Evolutionary conservation across 2,888 invertebrate genomes (phyloP).

Genomic region (Hoplodrina blanda): DNA sequence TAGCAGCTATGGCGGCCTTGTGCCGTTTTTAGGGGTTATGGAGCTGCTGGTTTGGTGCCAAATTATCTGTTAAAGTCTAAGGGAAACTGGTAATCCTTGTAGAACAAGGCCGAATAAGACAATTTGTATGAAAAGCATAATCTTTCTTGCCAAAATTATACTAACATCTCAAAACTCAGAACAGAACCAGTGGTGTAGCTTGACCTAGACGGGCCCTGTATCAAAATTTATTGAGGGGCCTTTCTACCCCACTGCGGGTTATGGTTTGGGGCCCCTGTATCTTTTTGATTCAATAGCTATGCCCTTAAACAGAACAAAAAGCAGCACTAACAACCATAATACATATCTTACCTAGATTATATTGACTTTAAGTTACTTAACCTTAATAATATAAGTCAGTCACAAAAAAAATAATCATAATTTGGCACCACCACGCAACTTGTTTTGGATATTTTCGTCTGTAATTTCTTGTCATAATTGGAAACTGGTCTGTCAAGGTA

Average conservation of each 20-base stretch:
- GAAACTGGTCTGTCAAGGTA: conserved; percentile 37
- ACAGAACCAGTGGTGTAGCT: too few species aligned
- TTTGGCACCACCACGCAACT: neutral
- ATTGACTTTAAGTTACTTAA: neutral
- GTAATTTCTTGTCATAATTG: conserved; percentile 43
- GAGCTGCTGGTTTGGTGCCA: conserved; percentile 52
- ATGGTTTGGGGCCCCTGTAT: too few species aligned
- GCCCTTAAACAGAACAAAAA: neutral
- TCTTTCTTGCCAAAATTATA: neutral
- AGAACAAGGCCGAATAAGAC: neutral
- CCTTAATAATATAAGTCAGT: neutral
- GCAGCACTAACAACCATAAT: neutral
- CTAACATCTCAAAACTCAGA: too few species aligned
- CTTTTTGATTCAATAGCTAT: too few species aligned
- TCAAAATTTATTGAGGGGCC: too few species aligned
- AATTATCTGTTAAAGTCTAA: conserved; percentile 13
- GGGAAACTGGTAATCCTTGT: conserved; percentile 8
- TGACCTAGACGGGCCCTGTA: too few species aligned
- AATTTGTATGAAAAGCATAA: neutral
- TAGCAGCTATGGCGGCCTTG: conserved; percentile 43
- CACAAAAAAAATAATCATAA: neutral
- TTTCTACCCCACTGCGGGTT: too few species aligned
- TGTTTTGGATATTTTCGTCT: conserved; percentile 32
- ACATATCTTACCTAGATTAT: neutral
- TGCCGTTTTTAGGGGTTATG: conserved; percentile 41